phyloP scores from a whole-genome alignment of 1,140 invertebrate genomes.

The Diabrotica undecimpunctata region DNA sequence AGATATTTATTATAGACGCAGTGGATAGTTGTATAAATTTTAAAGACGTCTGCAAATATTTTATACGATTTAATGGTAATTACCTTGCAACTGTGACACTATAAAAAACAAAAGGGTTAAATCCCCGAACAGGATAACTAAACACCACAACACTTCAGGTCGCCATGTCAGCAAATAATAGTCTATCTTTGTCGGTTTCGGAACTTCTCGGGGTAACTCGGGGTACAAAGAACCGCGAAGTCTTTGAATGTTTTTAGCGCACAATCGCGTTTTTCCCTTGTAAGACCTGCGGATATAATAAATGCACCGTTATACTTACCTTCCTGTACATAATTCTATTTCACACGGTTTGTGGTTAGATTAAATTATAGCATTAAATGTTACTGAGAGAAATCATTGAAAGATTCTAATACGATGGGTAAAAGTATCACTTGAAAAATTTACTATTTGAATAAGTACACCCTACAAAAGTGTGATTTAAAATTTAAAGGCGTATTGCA shows the following conservation, averaged over 20 bases:
- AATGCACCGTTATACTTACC: constrained; percentile 37
- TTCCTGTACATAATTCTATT: constrained; percentile 29
- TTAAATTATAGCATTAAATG: constrained; percentile 6
- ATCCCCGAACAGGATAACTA: constrained; percentile 41
- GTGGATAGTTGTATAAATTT: no score
- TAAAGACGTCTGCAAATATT: no score
- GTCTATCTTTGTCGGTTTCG: constrained; percentile 34
- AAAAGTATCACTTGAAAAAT: neutral
- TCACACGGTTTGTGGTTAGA: constrained; percentile 22
- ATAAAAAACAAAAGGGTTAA: constrained; percentile 41
- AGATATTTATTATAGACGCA: no score
- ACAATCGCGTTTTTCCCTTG: constrained; percentile 32
- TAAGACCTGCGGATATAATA: constrained; percentile 30
- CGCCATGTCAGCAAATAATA: constrained; percentile 48
- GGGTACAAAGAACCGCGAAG: constrained; percentile 41
- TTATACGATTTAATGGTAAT: constrained; percentile 12
- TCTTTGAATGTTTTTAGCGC: constrained; percentile 38
- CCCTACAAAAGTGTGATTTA: neutral
- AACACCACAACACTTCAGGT: constrained; percentile 45
- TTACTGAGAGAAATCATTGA: neutral
- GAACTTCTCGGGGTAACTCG: constrained; percentile 43
- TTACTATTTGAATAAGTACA: neutral
- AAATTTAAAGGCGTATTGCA: neutral
- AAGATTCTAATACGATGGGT: neutral
- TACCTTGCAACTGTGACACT: constrained; percentile 36